Conservation (phyloP, 1,140 invertebrate genomes). For the Halotydeus destructor region DNA sequence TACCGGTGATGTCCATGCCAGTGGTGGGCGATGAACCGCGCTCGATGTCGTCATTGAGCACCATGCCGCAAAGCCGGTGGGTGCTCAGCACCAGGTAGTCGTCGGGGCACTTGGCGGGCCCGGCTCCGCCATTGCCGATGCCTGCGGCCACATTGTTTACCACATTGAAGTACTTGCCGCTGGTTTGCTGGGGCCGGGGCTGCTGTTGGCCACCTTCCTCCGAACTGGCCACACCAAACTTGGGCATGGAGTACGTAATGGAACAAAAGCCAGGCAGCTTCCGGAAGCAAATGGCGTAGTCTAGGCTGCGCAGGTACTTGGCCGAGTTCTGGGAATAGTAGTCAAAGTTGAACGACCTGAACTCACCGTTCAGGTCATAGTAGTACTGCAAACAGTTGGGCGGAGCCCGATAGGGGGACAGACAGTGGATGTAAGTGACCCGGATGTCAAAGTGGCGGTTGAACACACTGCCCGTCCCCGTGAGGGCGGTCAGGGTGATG, state of each 20-base stretch:
- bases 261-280: slow-evolving; percentile 18
- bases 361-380: slow-evolving; percentile 35
- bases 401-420: slow-evolving; percentile 35
- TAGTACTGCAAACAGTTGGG: slow-evolving; percentile 57
- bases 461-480: slow-evolving; percentile 26
- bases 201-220: slow-evolving; percentile 2
- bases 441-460: slow-evolving; percentile 14
- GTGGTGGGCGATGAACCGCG: too few species aligned
- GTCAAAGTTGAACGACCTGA: slow-evolving; percentile 40
- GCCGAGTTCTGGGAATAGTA: slow-evolving; percentile 19
- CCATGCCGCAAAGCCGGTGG: slow-evolving; percentile 43
- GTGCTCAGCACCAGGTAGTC: slow-evolving; percentile 44
- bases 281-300: slow-evolving; percentile 20
- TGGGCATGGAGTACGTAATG: slow-evolving; percentile 28
- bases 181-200: neutral
- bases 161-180: slow-evolving; percentile 5
- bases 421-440: slow-evolving; percentile 15
- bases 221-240: neutral
- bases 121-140: slow-evolving; percentile 37
- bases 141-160: slow-evolving; percentile 18
- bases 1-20: too few species aligned
- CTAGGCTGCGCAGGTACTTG: slow-evolving; percentile 31
- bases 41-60: too few species aligned
- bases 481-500: slow-evolving; percentile 22
- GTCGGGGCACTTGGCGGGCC: slow-evolving; percentile 43